phyloP scores from a whole-genome alignment of 2,797 vertebrate species.

The Tangara arthus region DNA sequence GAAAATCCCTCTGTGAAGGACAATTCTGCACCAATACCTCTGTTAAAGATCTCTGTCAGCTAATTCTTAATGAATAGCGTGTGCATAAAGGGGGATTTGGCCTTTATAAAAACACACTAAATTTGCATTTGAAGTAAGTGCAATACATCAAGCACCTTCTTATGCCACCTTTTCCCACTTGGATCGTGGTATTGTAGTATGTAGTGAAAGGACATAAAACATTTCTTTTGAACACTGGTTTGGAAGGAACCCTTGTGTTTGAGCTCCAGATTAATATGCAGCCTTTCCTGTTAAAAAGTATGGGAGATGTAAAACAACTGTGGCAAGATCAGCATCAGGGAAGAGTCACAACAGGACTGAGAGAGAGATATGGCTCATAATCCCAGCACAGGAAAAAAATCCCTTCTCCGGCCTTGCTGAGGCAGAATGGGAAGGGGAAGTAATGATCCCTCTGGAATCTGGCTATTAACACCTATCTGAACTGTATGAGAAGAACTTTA shows the following conservation, averaged over 20 bases:
- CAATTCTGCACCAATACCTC: neutral
- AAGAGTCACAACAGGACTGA: neutral
- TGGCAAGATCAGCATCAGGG: neutral
- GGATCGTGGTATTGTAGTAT: neutral
- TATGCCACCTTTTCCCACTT: neutral
- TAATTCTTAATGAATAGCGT: slow-evolving; percentile 10
- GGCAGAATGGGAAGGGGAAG: neutral
- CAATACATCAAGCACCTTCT: neutral
- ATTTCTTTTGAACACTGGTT: neutral
- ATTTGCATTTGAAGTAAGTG: slow-evolving; percentile 5
- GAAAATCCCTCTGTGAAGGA: slow-evolving; percentile 5
- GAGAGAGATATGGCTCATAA: neutral
- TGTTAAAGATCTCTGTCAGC: neutral
- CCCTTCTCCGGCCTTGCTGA: neutral
- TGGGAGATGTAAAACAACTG: neutral
- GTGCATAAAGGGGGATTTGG: neutral
- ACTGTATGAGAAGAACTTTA: neutral
- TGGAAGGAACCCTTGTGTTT: neutral
- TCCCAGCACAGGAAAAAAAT: neutral
- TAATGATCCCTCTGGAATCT: neutral
- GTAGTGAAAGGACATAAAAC: slow-evolving; percentile 3
- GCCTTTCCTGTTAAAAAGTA: neutral
- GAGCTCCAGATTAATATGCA: neutral
- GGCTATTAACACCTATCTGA: neutral
- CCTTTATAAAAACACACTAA: neutral